Conservation (phyloP, 2,113 vertebrate species). For the Phoenicopterus ruber region DNA sequence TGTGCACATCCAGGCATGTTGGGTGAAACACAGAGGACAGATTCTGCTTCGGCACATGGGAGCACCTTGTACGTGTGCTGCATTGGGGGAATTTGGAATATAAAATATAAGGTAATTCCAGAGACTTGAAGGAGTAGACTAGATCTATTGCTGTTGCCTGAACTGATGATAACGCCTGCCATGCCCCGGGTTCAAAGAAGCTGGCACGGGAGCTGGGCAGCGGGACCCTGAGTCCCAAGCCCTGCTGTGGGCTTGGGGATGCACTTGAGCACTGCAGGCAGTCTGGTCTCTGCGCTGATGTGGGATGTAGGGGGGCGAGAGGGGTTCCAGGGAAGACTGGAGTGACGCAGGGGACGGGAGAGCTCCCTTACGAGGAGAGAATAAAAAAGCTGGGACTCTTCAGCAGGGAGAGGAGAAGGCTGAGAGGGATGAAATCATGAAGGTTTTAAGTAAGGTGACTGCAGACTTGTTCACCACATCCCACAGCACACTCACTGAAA, state of each 20-base stretch:
- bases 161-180: not conserved
- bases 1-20: not conserved
- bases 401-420: not conserved
- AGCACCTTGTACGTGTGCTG: not conserved
- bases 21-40: not conserved
- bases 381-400: not conserved
- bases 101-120: not conserved
- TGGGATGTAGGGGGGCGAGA: not conserved
- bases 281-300: not conserved
- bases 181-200: not conserved
- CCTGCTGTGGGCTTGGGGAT: not conserved
- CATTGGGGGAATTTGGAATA: not conserved
- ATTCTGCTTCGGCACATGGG: not conserved
- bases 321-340: not conserved
- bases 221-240: not conserved
- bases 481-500: not conserved
- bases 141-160: not conserved
- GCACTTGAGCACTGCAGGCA: not conserved
- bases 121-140: not conserved
- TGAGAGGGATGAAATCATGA: not conserved
- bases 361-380: not conserved
- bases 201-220: fast-evolving
- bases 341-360: not conserved
- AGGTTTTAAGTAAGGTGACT: not conserved
- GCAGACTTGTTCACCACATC: not conserved